Conservation (phyloP, 1,140 invertebrate genomes). For the Drosophila setifemur region DNA sequence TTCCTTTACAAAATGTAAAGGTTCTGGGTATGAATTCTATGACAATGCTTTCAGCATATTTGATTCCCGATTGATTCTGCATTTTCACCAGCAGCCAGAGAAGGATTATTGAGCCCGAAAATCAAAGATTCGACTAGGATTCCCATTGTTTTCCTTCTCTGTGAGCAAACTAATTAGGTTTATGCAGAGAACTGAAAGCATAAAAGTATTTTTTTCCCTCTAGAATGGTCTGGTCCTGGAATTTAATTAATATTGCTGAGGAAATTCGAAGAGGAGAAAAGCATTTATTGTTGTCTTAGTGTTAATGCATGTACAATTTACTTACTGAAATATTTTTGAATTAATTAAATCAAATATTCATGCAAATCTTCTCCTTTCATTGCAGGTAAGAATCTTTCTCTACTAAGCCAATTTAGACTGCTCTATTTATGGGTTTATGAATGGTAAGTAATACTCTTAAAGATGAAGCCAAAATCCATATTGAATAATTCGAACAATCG, state of each 20-base stretch:
- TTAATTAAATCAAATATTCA: constrained; percentile 17
- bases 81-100: neutral
- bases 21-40: constrained; percentile 26
- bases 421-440: too few relatives aligned
- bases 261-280: too few relatives aligned
- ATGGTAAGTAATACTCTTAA: too few relatives aligned
- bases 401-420: too few relatives aligned
- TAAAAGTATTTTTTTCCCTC: neutral
- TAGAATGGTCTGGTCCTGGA: too few relatives aligned
- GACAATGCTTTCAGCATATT: constrained; percentile 3
- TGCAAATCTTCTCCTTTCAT: too few relatives aligned
- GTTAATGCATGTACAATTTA: neutral
- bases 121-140: constrained; percentile 35
- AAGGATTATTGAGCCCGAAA: constrained; percentile 28
- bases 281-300: too few relatives aligned
- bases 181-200: neutral
- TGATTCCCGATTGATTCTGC: neutral
- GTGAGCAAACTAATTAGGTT: constrained; percentile 25
- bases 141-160: neutral
- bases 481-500: too few relatives aligned
- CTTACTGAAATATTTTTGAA: constrained; percentile 11
- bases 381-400: too few relatives aligned
- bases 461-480: too few relatives aligned
- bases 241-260: neutral
- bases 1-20: constrained; percentile 13